Percentiles rank a stretch among this genome's conserved stretches.
phyloP scores from a whole-genome alignment of 2,797 vertebrate species.

The Tolypeutes matacus region DNA sequence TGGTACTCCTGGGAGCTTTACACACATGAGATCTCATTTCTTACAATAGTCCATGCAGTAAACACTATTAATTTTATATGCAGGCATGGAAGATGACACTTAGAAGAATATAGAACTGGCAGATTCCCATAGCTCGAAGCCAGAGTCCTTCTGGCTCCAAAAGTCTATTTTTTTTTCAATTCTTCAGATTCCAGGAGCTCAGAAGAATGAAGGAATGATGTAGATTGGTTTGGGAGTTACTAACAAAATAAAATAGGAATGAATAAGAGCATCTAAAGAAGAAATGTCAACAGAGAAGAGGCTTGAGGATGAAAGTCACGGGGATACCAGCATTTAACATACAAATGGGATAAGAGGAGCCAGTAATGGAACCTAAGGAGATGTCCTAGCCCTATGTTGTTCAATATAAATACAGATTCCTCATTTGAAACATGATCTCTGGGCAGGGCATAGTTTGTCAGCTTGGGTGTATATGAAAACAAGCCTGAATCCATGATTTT shows the following conservation, averaged over 20 bases:
- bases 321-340: not conserved
- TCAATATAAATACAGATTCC: not conserved
- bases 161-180: not conserved
- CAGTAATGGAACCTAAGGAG: not conserved
- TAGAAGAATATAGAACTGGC: not conserved
- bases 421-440: conserved; percentile 5
- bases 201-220: not conserved
- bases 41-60: not conserved
- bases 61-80: not conserved
- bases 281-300: not conserved
- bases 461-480: not conserved
- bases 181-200: not conserved
- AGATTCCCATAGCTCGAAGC: not conserved
- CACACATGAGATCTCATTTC: not conserved
- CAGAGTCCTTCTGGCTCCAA: not conserved
- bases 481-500: not conserved
- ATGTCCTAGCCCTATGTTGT: not conserved
- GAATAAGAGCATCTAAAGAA: not conserved
- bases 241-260: not conserved
- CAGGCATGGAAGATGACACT: not conserved
- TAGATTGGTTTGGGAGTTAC: not conserved
- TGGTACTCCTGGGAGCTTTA: not conserved
- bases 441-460: not conserved
- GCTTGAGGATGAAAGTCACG: not conserved
- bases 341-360: not conserved